Conservation (phyloP, 2,888 invertebrate species). For the Drosophila maculinotata region DNA sequence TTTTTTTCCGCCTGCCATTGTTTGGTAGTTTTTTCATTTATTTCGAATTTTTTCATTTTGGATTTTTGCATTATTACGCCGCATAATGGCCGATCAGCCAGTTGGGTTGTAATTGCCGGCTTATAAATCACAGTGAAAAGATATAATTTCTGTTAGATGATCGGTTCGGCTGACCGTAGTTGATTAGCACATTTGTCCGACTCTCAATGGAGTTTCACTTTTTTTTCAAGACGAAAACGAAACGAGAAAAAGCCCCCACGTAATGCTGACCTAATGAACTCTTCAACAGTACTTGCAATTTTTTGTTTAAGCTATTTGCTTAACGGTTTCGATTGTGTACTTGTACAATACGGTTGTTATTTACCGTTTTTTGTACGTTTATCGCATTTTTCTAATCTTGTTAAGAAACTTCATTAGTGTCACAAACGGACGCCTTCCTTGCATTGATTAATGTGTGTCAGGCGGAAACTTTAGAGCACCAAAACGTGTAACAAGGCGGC, state of each 20-base stretch:
- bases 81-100: constrained; percentile 73
- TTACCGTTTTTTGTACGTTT: constrained; percentile 33
- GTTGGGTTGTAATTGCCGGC: constrained; percentile 71
- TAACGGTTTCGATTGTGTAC: constrained; percentile 32
- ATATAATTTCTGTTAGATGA: constrained; percentile 73
- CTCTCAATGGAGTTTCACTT: constrained; percentile 66
- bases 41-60: constrained; percentile 12
- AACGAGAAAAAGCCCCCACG: constrained; percentile 28
- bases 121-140: constrained; percentile 77
- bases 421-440: constrained; percentile 53
- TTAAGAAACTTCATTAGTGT: constrained; percentile 78
- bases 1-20: constrained; percentile 52
- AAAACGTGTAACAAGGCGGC: constrained; percentile 52
- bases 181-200: constrained; percentile 76
- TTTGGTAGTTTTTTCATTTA: constrained; percentile 34
- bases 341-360: no score
- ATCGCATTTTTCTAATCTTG: constrained; percentile 65
- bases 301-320: constrained; percentile 24
- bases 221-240: constrained; percentile 42
- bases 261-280: constrained; percentile 75
- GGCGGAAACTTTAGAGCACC: constrained; percentile 46
- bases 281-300: constrained; percentile 46
- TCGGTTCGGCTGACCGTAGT: constrained; percentile 49
- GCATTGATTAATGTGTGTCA: constrained; percentile 75
- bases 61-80: constrained; percentile 73